phyloP scores from a whole-genome alignment of 2,113 vertebrate species.

The Mystacornis crossleyi region DNA sequence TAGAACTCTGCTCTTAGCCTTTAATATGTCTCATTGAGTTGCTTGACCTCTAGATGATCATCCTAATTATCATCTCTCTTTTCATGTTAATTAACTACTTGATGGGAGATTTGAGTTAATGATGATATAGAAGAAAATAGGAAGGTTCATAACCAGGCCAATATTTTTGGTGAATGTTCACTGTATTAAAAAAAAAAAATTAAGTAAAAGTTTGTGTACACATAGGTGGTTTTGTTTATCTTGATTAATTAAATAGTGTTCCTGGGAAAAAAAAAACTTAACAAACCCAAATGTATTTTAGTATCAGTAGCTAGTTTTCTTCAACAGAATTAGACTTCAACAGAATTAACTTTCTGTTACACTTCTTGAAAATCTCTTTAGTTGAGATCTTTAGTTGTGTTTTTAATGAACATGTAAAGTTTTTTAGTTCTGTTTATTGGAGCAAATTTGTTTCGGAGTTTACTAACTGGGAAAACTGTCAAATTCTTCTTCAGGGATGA shows the following conservation, averaged over 20 bases:
- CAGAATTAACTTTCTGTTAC: background rate
- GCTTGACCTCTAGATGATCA: background rate
- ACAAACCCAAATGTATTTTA: background rate
- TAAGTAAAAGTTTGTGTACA: background rate
- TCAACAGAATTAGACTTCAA: background rate
- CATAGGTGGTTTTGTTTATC: background rate
- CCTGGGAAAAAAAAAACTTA: background rate
- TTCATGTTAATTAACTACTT: background rate
- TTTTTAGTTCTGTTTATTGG: background rate
- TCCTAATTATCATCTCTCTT: background rate
- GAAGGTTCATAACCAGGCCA: background rate
- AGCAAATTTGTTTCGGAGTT: constrained; percentile 13
- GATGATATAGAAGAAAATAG: background rate
- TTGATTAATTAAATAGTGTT: background rate
- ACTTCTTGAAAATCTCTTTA: background rate
- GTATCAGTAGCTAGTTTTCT: background rate
- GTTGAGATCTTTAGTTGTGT: background rate
- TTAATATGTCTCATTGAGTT: background rate
- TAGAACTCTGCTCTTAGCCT: background rate
- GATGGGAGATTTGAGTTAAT: background rate
- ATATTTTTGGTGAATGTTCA: background rate
- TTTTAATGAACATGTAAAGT: background rate
- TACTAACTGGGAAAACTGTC: background rate
- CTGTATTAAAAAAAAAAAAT: background rate
- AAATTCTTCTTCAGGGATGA: background rate